phyloP scores from a whole-genome alignment of 1,140 invertebrate species.

The Babylonia areolata region DNA sequence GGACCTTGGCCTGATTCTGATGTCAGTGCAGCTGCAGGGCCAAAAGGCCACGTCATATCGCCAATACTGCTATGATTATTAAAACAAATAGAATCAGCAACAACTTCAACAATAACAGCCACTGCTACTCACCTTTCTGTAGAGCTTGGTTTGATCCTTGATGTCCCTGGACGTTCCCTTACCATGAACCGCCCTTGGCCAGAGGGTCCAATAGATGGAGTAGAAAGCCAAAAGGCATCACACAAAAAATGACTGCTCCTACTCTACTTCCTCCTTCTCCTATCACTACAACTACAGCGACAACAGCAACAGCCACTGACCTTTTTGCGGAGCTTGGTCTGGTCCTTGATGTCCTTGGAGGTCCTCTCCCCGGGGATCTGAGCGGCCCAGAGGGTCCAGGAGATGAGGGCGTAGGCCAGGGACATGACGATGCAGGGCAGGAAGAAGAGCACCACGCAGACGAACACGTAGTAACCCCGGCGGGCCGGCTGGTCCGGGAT shows the following conservation, averaged over 20 bases:
- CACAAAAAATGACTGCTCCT: too few relatives aligned
- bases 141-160: not conserved
- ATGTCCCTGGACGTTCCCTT: not conserved
- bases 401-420: constrained; percentile 76
- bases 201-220: too few relatives aligned
- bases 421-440: constrained; percentile 77
- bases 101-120: too few relatives aligned
- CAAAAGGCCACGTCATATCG: too few relatives aligned
- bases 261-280: too few relatives aligned
- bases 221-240: too few relatives aligned
- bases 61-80: too few relatives aligned
- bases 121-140: not conserved
- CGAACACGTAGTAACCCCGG: constrained; percentile 75
- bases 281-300: not conserved
- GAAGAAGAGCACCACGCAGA: constrained; percentile 77
- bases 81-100: too few relatives aligned
- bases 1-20: too few relatives aligned
- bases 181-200: not conserved
- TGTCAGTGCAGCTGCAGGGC: too few relatives aligned
- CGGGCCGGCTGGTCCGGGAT: constrained; percentile 48
- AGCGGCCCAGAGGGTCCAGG: constrained; percentile 72
- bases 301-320: constrained; percentile 44
- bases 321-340: constrained; percentile 69
- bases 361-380: constrained; percentile 66
- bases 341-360: constrained; percentile 66